phyloP scores from a whole-genome alignment of 2,888 invertebrate species.

The Melinaea marsaeus region DNA sequence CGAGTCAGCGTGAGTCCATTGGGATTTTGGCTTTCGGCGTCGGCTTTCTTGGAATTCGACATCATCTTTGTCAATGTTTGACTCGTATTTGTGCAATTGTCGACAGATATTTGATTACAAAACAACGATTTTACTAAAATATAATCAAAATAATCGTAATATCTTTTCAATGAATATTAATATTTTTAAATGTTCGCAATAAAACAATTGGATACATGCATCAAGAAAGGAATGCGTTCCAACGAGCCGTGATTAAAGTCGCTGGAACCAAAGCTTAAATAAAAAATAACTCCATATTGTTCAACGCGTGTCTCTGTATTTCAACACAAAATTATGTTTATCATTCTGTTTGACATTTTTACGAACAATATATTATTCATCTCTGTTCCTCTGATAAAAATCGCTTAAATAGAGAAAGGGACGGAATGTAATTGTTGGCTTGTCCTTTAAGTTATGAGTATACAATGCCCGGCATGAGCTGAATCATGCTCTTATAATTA shows the following conservation, averaged over 20 bases:
- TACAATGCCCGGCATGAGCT: slow-evolving; percentile 62
- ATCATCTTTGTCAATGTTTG: slow-evolving; percentile 33
- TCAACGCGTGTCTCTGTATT: slow-evolving; percentile 58
- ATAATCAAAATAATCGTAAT: no score
- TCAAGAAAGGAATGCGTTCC: slow-evolving; percentile 14
- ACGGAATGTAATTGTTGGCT: slow-evolving; percentile 53
- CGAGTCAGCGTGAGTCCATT: slow-evolving; percentile 58
- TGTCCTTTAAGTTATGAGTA: slow-evolving; percentile 51
- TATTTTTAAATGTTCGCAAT: background rate
- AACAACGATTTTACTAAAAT: no score
- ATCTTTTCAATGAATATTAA: background rate
- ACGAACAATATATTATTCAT: slow-evolving; percentile 62
- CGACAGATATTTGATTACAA: slow-evolving; percentile 23
- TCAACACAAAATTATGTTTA: slow-evolving; percentile 74
- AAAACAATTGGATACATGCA: slow-evolving; percentile 4
- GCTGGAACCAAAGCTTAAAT: slow-evolving; percentile 13
- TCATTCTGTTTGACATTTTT: slow-evolving; percentile 76
- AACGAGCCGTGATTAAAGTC: slow-evolving; percentile 21
- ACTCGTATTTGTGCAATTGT: slow-evolving; percentile 33
- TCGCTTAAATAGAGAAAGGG: slow-evolving; percentile 46
- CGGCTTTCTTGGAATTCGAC: slow-evolving; percentile 51
- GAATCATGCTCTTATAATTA: slow-evolving; percentile 67
- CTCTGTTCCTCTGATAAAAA: slow-evolving; percentile 47
- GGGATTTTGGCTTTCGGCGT: slow-evolving; percentile 43
- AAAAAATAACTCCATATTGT: slow-evolving; percentile 30